Base-by-base conservation (phyloP, 2,113 vertebrate species). In the Tichodroma muraria region DNA sequence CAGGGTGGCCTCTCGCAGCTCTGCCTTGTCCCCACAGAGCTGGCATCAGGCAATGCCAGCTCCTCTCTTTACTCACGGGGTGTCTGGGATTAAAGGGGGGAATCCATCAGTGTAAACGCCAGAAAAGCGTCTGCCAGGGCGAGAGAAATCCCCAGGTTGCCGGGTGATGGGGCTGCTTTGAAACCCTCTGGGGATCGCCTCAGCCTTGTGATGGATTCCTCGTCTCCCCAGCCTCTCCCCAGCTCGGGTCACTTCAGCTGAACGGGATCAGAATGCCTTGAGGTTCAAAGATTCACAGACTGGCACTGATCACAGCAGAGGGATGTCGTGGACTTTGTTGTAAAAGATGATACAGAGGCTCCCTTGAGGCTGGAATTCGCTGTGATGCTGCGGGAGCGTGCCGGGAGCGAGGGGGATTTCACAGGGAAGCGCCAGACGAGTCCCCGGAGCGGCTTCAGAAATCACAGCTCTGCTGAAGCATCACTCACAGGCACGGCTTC, bases 191-290 rank as follows among this genome's bases (percentile, higher is more conserved):
- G 72, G 73, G 35, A 78, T 37, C 9, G 2, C 50, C 6, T 1
- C 71, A 54, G 76, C 71, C 54, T 37, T 8, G 23, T 45, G 64
- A n/a, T 2, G 22, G 61, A 25, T 75, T 31, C 11, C 1, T 61
- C 1, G 0, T 38, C 37, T 65, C 14, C 35, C 68, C 37, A 1
- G 0, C 60, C 64, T 86, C 53, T 52, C 25, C 61, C 25, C 40
- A 31, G 40, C 45, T 57, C 3, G 0, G 56, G 25, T 72, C 56
- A 12, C 37, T 54, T 42, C 53, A 35, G 0, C 61, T 35, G 42
- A 52, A 72, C 49, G 5, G 3, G 25, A 53, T 85, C 57, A 65
- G 70, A 92, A 76, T 2, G 18, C n/a, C 57, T 65, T 0, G 15
- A 52, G 64, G 44, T 33, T 60, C 65, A 56, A 42, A 77, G 40